Conservation (phyloP, 2,888 invertebrate genomes). For the Bimastos eiseni region DNA sequence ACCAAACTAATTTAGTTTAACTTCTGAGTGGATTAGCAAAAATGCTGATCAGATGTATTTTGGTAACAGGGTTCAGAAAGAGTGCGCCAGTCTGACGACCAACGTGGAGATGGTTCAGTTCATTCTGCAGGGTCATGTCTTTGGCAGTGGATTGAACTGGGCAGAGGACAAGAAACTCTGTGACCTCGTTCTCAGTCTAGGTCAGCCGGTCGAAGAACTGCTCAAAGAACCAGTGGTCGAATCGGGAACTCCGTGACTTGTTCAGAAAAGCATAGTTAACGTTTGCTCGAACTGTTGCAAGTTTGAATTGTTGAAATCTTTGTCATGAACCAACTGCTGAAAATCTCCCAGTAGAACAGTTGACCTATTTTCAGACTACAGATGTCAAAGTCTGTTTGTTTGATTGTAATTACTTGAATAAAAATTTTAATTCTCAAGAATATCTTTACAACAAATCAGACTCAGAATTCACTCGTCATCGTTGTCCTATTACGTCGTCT, state of each 20-base stretch:
- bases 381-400: too few species aligned
- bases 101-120: background rate
- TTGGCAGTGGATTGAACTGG: slow-evolving; percentile 33
- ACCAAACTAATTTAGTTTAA: too few species aligned
- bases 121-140: slow-evolving; percentile 24
- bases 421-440: background rate
- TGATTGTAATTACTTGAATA: too few species aligned
- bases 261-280: background rate
- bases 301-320: background rate
- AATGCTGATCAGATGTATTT: background rate
- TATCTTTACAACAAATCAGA: background rate
- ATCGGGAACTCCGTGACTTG: background rate
- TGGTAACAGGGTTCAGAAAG: background rate
- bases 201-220: slow-evolving; percentile 9
- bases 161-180: slow-evolving; percentile 21
- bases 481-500: background rate
- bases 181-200: slow-evolving; percentile 25
- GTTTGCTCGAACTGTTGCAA: background rate
- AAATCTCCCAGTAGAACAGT: too few species aligned
- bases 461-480: background rate
- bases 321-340: too few species aligned
- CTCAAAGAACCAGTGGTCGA: background rate
- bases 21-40: background rate
- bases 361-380: background rate
- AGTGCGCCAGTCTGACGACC: background rate